Base-by-base conservation (phyloP, 2,797 vertebrate species). In the Platalea minor region DNA sequence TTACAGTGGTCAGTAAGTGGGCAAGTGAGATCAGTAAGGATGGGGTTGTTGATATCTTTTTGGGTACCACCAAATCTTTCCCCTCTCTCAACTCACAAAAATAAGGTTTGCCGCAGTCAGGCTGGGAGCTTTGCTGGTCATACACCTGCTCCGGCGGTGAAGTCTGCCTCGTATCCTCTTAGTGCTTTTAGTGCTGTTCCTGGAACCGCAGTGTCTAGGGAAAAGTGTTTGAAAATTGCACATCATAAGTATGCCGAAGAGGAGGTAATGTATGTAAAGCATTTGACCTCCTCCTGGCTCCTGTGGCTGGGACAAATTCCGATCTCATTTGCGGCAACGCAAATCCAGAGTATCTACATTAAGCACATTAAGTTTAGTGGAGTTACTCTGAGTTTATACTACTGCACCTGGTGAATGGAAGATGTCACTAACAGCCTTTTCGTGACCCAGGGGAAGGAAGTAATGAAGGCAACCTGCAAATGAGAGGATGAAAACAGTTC, bases 291-390 rank as follows among this genome's bases (percentile, higher is more conserved):
- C 67, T 31, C 0, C 65, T 63, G 77, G 80, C 92, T 95, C 39
- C 86, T 9, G 74, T 28, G 88, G 10, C 92, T 59, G 80, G 77
- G 61, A 94, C 83, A 82, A 92, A 78, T 85, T 79, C 93, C 85
- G 76, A 73, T 92, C 86, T 95, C 92, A 59, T 94, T 89, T 92
- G 77, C 93, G 41, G 61, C 93, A 16, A 4, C 0, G 3, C 80
- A 89, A 93, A 92, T 73, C 80, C 74, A 33, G 88, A 67, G 59
- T 29, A 37, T 67, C 90, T 25, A 6, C 28, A 25, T 63, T 86
- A 89, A 93, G 74, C 91, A 65, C 77, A 41, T 93, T 78, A 94
- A 87, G 76, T 89, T 92, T 45, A 89, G 93, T 79, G 77, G 88
- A 95, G 93, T 93, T 89, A 25, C 92, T 85, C 65, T 43, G 74